phyloP scores from a whole-genome alignment of 2,888 invertebrate genomes.

The Aethes cnicana region DNA sequence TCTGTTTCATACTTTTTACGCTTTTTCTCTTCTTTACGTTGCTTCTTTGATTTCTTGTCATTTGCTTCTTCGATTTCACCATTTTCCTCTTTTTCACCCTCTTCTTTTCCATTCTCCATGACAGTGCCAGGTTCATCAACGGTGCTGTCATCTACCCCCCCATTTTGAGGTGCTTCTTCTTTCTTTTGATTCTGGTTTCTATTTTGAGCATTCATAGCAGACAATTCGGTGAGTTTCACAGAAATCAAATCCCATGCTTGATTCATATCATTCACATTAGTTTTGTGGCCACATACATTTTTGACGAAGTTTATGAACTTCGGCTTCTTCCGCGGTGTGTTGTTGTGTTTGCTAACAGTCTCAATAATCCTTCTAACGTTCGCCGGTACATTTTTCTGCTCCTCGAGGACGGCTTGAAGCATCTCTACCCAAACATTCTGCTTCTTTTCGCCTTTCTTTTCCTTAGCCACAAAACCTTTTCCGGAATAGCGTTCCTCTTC shows the following conservation, averaged over 20 bases:
- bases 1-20: constrained; percentile 74
- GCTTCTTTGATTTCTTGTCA: constrained; percentile 61
- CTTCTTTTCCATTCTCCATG: constrained; percentile 38
- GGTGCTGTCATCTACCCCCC: constrained; percentile 35
- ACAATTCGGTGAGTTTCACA: constrained; percentile 77
- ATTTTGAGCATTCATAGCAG: constrained; percentile 52
- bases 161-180: constrained; percentile 34
- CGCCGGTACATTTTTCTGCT: constrained; percentile 77
- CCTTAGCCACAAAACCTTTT: constrained; percentile 88
- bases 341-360: constrained; percentile 86
- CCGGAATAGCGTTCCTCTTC: constrained; percentile 95
- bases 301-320: constrained; percentile 91
- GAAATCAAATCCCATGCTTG: constrained; percentile 86
- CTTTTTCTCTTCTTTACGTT: constrained; percentile 74
- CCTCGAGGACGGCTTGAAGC: constrained; percentile 85
- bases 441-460: constrained; percentile 93
- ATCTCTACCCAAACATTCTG: constrained; percentile 92
- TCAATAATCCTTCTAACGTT: constrained; percentile 85
- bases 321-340: constrained; percentile 92
- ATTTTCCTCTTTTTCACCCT: constrained; percentile 40
- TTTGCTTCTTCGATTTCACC: constrained; percentile 43
- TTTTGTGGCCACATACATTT: constrained; percentile 83
- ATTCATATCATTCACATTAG: constrained; percentile 82
- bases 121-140: constrained; percentile 35
- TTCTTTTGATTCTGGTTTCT: constrained; percentile 51